Base-by-base conservation (phyloP, 2,797 vertebrate genomes). In the Prunella strophiata region DNA sequence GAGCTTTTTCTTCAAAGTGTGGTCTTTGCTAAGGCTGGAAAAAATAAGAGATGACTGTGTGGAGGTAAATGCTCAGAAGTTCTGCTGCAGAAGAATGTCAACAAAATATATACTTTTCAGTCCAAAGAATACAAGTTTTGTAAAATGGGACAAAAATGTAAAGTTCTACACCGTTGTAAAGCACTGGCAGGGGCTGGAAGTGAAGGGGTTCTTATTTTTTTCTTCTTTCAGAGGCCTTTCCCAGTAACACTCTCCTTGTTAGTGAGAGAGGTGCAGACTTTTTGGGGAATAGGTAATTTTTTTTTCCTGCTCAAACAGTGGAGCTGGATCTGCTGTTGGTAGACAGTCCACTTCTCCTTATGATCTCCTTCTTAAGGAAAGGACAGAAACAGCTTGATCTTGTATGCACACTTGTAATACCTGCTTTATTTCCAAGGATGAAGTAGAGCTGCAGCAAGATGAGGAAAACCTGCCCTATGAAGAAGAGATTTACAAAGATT, bases 401-500 rank as follows among this genome's bases (percentile, higher is more conserved):
- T 45, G 30, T 32, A 13, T 63, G 5, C 38, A 22, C 54, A 2
- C 38, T 50, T 66, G 16, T 93, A 76, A 88, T 86, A 68, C 50
- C 59, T 94, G 74, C 78, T 89, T 94, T 81, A 71, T 88, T 97
- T 68, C 95, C 59, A 95, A 99, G 99, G 99, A 99, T 97, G 98
- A 99, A 89, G 96, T 99, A 88, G 99, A 99, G 94, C 97, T 99
- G 85, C 99, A 98, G 91, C 99, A 98, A 73, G 98, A 98, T 21
- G 99, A 99, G 85, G 99, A 99, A 93, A 98, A 98, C 88, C 97
- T 99, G 83, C 99, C 98, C 1, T 99, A 99, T 66, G 99, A 99
- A 93, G 99, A 99, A 91, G 98, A 98, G 93, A 98, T 99, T 93
- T 99, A 99, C 97, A 99, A 99, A 97, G 99, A 99, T 95, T 99